These are phyloP conservation scores for Chalcosyrphus nemorum DNA, from an alignment of 2,888 invertebrate genomes.

Conservation along the genomic window DNA sequence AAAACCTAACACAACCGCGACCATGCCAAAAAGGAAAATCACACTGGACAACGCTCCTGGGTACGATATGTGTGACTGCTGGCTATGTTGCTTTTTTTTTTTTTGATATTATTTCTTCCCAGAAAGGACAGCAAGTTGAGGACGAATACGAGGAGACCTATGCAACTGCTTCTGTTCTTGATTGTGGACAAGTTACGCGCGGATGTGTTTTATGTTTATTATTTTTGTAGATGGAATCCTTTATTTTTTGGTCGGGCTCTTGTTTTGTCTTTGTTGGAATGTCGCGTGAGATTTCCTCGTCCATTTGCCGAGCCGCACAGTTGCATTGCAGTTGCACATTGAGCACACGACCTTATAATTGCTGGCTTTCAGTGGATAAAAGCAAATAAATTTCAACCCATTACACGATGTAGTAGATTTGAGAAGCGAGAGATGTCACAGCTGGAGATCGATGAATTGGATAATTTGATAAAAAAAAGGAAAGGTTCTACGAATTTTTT, in stretches of 20 bases:
- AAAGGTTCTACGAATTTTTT: no score
- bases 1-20: background rate
- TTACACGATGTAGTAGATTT: constrained; percentile 39
- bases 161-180: constrained; percentile 51
- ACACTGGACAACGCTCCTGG: constrained; percentile 16
- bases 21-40: constrained; percentile 26
- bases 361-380: constrained; percentile 51
- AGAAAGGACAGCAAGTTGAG: background rate
- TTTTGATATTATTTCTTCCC: constrained; percentile 16
- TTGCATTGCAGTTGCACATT: constrained; percentile 31
- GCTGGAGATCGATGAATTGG: constrained; percentile 42
- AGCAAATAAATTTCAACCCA: constrained; percentile 42
- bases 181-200: constrained; percentile 30
- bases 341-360: constrained; percentile 59
- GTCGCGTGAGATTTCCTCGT: constrained; percentile 64
- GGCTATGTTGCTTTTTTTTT: background rate
- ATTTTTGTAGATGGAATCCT: background rate
- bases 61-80: constrained; percentile 19
- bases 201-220: constrained; percentile 37
- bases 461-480: constrained; percentile 40
- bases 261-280: constrained; percentile 46
- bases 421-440: constrained; percentile 18
- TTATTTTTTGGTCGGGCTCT: background rate
- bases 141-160: background rate
- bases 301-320: constrained; percentile 31